phyloP scores from a whole-genome alignment of 2,888 invertebrate genomes.

The Augiades crinisus region DNA sequence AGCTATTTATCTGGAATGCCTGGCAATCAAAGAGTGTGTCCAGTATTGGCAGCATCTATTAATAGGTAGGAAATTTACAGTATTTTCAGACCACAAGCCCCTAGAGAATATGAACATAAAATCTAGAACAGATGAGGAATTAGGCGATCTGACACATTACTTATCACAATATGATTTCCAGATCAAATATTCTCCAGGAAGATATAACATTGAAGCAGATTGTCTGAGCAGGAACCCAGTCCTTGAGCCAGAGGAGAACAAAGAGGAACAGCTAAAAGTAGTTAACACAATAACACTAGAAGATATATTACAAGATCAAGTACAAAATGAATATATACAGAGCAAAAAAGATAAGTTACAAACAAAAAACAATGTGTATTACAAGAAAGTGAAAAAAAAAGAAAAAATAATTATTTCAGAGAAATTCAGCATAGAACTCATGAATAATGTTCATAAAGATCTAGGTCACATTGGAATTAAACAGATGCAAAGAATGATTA shows the following conservation, averaged over 20 bases:
- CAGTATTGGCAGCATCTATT: conserved; percentile 34
- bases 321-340: conserved; percentile 1
- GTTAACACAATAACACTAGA: background rate
- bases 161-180: conserved; percentile 33
- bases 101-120: conserved; percentile 31
- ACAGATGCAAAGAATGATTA: conserved; percentile 18
- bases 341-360: background rate
- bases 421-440: conserved; percentile 30
- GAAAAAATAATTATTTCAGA: conserved; percentile 35
- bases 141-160: conserved; percentile 29
- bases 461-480: conserved; percentile 33
- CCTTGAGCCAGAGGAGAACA: background rate
- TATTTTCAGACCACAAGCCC: conserved; percentile 30
- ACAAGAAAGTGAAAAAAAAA: conserved; percentile 13
- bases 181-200: conserved; percentile 30
- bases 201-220: conserved; percentile 14
- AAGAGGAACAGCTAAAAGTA: background rate
- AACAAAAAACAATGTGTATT: background rate
- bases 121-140: conserved; percentile 26
- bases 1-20: conserved; percentile 20
- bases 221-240: conserved; percentile 27
- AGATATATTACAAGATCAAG: background rate
- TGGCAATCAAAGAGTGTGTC: conserved; percentile 33
- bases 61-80: conserved; percentile 30
- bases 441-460: conserved; percentile 30